Base-by-base conservation (phyloP, 2,113 vertebrate genomes). In the Oplegnathus fasciatus region DNA sequence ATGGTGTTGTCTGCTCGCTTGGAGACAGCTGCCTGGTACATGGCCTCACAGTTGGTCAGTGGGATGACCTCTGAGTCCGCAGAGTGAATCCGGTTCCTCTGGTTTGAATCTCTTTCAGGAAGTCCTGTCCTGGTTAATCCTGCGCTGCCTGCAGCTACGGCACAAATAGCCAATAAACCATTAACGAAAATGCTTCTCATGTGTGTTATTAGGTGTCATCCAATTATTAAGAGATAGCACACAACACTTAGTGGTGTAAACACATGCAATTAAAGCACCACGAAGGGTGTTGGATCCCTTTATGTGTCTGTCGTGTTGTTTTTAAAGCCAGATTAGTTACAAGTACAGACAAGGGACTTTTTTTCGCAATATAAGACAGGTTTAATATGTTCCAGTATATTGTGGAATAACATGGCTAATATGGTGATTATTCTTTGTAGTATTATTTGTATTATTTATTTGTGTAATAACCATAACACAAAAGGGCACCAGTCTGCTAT, bases 11-110 rank as follows among this genome's bases (percentile, higher is more conserved):
- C 93, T 71, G 94, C 94, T 77, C 48, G 95, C 87, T 93, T 94
- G 62, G 96, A 96, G 76, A 95, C 95, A 83, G 97, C 97, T 87
- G 97, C 96, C 91, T 98, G 97, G 92, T 98, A 98, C 94, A 96
- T 95, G 18, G 96, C 97, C 97, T 97, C 93, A 58, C 96, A 91
- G 86, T 97, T 96, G 89, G 95, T 97, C 83, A 97, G 91, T 75
- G 97, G 95, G 86, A 97, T 87, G 71, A 92, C 88, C 78, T 97
- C 95, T 65, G 95, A 95, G 89, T 93, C 87, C 80, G 96, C 96
- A 93, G 94, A 91, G 15, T 64, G 89, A 79, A 87, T 81, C 75
- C 82, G 83, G 73, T 94, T 94, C 89, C 91, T 91, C 94, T 81
- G 89, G 78, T 92, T 60, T 76, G 85, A 58, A 73, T 82, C 81